Conservation (phyloP, 2,888 invertebrate genomes). For the Eristalis arbustorum region DNA sequence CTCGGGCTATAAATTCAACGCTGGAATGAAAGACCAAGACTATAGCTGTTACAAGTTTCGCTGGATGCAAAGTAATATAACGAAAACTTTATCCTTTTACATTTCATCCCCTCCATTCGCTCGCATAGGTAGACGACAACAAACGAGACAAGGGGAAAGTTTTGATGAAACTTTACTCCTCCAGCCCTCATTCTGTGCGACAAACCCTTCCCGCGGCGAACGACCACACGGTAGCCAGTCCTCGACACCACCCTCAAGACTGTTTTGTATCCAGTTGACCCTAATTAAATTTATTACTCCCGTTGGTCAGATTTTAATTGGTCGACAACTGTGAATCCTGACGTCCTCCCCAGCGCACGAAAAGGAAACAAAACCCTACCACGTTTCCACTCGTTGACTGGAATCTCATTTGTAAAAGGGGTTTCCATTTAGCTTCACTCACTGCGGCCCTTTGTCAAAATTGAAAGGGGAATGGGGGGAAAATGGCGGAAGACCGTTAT, state of each 20-base stretch:
- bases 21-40: constrained; percentile 11
- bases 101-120: not conserved
- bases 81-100: constrained; percentile 30
- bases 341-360: too few species aligned
- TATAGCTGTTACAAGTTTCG: constrained; percentile 48
- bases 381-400: not conserved
- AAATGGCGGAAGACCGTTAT: not conserved
- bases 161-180: constrained; percentile 23
- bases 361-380: not conserved
- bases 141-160: constrained; percentile 15
- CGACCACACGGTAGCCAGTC: not conserved
- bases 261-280: constrained; percentile 38
- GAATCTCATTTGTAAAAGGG: not conserved
- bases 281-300: constrained; percentile 63
- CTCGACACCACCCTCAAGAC: not conserved
- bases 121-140: not conserved
- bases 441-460: not conserved
- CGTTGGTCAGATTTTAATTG: constrained; percentile 50
- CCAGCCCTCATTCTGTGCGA: not conserved
- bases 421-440: not conserved
- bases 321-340: not conserved
- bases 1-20: constrained; percentile 21
- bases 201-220: not conserved
- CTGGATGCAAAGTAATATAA: constrained; percentile 37
- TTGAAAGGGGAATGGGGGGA: not conserved